Conservation (phyloP, 92 coral and sea anemone species). For the Actinostola sp. region DNA sequence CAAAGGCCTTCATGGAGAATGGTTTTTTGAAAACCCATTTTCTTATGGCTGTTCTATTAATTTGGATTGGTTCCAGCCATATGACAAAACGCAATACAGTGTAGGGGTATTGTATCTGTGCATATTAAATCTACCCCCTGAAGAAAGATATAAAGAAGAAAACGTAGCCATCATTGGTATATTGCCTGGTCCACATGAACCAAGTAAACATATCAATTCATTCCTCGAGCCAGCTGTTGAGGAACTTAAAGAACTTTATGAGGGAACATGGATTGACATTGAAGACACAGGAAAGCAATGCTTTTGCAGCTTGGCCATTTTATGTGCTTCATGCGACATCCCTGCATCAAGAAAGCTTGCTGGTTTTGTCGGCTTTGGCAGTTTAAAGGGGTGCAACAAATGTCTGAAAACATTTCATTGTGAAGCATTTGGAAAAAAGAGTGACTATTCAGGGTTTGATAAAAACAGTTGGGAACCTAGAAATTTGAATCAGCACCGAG, state of each 20-base stretch:
- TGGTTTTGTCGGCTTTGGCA: conserved; percentile 25
- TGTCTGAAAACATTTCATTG: not conserved
- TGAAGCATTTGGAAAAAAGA: not conserved
- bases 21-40: too few species aligned
- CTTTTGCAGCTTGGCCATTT: not conserved
- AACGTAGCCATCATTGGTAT: too few species aligned
- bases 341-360: conserved; percentile 31
- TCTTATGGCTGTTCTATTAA: too few species aligned
- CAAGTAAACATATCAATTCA: too few species aligned
- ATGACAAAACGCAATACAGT: too few species aligned
- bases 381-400: not conserved
- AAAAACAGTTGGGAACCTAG: not conserved
- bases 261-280: not conserved
- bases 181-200: too few species aligned
- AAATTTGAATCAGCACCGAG: not conserved
- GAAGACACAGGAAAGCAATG: not conserved
- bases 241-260: not conserved
- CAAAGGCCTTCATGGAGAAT: too few species aligned
- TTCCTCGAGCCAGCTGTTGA: too few species aligned
- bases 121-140: too few species aligned
- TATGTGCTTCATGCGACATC: not conserved
- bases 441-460: not conserved
- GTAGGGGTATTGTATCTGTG: too few species aligned
- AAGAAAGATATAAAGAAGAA: too few species aligned
- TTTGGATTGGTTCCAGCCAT: too few species aligned